Evolutionary conservation across 2,797 vertebrate genomes (phyloP), one percentile per base, ranked within the genome.

Genomic region (Coregonus sp.): DNA sequence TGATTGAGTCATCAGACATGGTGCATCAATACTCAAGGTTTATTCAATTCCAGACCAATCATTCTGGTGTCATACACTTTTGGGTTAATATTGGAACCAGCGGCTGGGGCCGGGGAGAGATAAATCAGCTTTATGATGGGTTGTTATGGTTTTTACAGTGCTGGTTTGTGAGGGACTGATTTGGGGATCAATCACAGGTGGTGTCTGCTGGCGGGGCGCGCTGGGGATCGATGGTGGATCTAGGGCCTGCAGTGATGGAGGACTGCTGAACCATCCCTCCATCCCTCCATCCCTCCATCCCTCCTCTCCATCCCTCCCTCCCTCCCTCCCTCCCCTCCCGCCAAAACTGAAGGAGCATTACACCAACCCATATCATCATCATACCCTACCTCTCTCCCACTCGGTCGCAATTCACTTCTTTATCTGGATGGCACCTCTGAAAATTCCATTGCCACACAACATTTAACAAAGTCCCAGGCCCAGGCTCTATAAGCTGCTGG

Each of bases 51-150:
- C 91, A 93, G 90, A 92, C 91, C 94, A 93, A 94, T 95, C 93
- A 93, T 87, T 87, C 83, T 86, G 86, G 89, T 94, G 93, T 94
- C 93, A 91, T 88, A 92, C 90, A 90, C 91, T 94, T 94, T 94
- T 94, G 92, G 93, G 93, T 90, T 93, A 91, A 93, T 93, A 92
- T 92, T 92, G 92, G 89, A 90, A 91, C 90, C 73, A 80, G 89
- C 80, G 86, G 89, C 88, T 86, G 78, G 83, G 80, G 87, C 84
- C 35, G 75, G 76, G 86, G 79, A 77, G 81, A 87, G 92, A 94
- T 95, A 95, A 94, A 95, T 95, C 94, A 92, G 86, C 89, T 94
- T 95, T 95, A 95, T 94, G 94, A 94, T 92, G 92, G 89, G 90
- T 90, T 93, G 93, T 94, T 94, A 92, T 93, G 90, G 88, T 92